Conservation (phyloP, 2,113 vertebrate species). For the Lagenorhynchus albirostris region DNA sequence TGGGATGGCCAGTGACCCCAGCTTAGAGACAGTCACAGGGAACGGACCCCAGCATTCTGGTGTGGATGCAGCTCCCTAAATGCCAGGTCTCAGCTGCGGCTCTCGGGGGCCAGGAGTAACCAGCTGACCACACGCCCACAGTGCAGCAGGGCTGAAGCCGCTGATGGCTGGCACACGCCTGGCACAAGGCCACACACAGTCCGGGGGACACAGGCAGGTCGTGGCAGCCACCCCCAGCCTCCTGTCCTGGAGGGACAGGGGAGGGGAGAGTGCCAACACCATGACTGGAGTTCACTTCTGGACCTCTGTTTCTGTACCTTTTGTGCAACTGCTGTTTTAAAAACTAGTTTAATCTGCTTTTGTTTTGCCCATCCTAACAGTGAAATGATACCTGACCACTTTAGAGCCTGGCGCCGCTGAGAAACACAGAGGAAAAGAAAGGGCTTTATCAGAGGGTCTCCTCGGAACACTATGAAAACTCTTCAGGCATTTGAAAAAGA, state of each 20-base stretch:
- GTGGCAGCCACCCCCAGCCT: neutral
- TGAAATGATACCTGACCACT: neutral
- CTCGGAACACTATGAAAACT: neutral
- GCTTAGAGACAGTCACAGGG: neutral
- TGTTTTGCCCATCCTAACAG: neutral
- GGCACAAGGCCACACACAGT: accelerated
- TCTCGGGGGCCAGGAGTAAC: neutral
- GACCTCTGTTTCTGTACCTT: neutral
- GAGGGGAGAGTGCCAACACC: neutral
- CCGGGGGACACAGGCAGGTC: accelerated
- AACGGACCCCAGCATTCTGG: neutral
- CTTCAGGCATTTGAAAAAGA: neutral
- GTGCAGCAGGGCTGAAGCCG: accelerated
- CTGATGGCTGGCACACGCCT: neutral
- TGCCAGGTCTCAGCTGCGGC: neutral
- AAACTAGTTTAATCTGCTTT: neutral
- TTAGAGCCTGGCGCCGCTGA: neutral
- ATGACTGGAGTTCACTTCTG: neutral
- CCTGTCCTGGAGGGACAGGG: neutral
- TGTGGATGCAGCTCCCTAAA: neutral
- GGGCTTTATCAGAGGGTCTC: slow-evolving; percentile 23
- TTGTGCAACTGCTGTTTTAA: neutral
- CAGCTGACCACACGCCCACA: accelerated
- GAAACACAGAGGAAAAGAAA: neutral
- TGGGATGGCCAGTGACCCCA: neutral